Evolutionary conservation across 2,797 vertebrate genomes (phyloP).

Genomic region (Nyctibius grandis): DNA sequence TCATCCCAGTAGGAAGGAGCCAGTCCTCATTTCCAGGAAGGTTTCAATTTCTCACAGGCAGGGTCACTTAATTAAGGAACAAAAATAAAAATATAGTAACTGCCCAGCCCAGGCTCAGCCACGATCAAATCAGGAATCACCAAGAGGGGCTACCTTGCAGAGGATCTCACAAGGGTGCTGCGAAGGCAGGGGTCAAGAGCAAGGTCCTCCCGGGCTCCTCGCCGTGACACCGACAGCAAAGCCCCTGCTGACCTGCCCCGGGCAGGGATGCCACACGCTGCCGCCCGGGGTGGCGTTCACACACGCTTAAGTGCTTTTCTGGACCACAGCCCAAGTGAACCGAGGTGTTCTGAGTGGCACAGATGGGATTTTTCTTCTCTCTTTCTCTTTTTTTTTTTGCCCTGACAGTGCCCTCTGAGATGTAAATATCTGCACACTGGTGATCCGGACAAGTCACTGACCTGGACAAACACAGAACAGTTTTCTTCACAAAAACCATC

Average conservation of each 20-base stretch:
- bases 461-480: not conserved
- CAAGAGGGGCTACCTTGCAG: not conserved
- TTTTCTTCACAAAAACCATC: not conserved
- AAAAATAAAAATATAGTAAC: not conserved
- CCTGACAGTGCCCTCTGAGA: not conserved
- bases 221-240: not conserved
- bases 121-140: accelerated
- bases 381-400: not conserved
- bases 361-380: not conserved
- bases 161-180: not conserved
- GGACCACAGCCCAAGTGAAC: not conserved
- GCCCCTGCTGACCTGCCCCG: not conserved
- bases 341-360: not conserved
- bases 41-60: not conserved
- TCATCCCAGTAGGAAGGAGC: not conserved
- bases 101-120: not conserved
- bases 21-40: not conserved
- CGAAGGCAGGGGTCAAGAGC: not conserved
- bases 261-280: not conserved
- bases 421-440: not conserved
- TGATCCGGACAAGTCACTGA: not conserved
- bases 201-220: not conserved
- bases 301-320: not conserved
- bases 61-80: not conserved
- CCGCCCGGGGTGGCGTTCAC: accelerated